Base-by-base conservation (phyloP, 2,113 vertebrate species). In the Podocnemis expansa region DNA sequence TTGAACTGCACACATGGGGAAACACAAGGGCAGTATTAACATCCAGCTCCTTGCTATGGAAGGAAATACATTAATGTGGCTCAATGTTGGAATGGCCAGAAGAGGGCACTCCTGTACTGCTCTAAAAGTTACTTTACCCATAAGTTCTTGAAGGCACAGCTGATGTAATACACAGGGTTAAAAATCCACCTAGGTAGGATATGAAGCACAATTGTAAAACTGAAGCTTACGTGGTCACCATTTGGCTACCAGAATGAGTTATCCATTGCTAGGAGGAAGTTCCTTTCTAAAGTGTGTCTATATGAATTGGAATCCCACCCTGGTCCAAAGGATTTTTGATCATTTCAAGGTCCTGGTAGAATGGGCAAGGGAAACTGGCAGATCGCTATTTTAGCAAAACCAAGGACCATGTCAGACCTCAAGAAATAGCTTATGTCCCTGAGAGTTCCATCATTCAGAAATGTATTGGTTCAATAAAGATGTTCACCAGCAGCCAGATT, bases 31-130 rank as follows among this genome's bases (percentile, higher is more conserved):
- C 38, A 12, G 38, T 73, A 41, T 41, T 43, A 73, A 41, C 38
- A 41, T 73, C 22, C 41, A 45, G 4, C 12, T 76, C 41, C 13
- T 41, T 12, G 25, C 38, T 76, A 8, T 24, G 25, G 41, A 45
- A 76, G n/a, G n/a, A n/a, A n/a, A n/a, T n/a, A 22, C 3, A 38
- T 70, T 70, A 19, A 38, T 70, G 22, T 19, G 19, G 10, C 63
- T 38, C 63, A 38, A 22, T n/a, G 19, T 70, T 70, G 63, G 31
- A 47, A 22, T 27, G 82, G 55, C 96, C 96, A 93, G 96, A 2
- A 95, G 96, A 96, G 95, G 96, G 96, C 95, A 95, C 94, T 80
- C 92, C 45, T 47, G 63, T 75, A 75, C 41, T 47, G 51, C 91
- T 89, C 41, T 41, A 63, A 70, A 85, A 0, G 56, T 41, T 73